A percentile compares a stretch with the other conserved stretches of the same genome.
These are phyloP conservation scores for Climacteris rufus DNA, from an alignment of 2,113 vertebrate species.

Conservation along the genomic window DNA sequence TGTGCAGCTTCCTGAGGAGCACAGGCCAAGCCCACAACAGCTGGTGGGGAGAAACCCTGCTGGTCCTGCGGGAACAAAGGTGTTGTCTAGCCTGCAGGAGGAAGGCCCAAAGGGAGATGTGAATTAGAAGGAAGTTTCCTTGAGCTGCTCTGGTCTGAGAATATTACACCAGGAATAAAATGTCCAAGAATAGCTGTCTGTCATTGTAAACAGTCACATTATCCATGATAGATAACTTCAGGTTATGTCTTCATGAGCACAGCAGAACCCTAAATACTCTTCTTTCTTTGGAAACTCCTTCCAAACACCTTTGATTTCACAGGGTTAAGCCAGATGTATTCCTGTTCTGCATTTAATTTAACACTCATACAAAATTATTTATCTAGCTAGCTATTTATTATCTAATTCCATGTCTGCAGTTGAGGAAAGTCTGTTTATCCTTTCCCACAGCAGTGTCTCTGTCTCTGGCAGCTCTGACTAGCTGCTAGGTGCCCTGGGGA, in stretches of 20 bases:
- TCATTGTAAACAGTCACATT: background rate
- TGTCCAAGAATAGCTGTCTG: background rate
- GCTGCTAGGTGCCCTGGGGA: constrained; percentile 37
- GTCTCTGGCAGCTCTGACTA: background rate
- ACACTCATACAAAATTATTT: constrained; percentile 1
- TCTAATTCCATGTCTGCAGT: background rate
- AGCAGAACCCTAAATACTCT: background rate
- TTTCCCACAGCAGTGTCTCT: constrained; percentile 18
- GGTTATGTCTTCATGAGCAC: background rate
- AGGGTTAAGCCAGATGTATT: background rate
- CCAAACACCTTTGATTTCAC: constrained; percentile 27
- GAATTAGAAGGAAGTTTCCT: background rate
- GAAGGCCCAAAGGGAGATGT: background rate
- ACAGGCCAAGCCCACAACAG: background rate
- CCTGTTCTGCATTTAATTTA: constrained; percentile 22
- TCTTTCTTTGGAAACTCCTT: background rate
- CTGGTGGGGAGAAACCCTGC: background rate
- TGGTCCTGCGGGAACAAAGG: background rate
- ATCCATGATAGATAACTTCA: constrained; percentile 11
- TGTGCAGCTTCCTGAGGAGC: background rate
- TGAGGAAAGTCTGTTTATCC: constrained; percentile 16
- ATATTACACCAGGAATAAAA: background rate
- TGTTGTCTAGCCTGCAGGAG: background rate
- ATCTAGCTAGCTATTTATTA: constrained; percentile 15
- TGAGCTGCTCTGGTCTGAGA: constrained; percentile 4